phyloP scores from a whole-genome alignment of 2,797 vertebrate species.

The Onychomys leucogaster region DNA sequence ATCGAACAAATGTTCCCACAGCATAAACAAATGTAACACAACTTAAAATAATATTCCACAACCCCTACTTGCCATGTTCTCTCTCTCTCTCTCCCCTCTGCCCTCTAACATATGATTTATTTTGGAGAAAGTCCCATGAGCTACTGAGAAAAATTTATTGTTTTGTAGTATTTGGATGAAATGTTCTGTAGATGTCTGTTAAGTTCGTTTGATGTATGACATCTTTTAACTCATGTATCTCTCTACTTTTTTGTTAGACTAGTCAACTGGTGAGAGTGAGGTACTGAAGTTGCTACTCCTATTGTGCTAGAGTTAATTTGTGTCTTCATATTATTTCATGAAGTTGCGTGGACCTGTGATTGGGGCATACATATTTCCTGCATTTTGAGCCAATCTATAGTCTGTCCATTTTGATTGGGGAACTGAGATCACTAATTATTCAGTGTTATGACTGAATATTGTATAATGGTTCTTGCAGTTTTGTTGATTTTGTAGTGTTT shows the following conservation, averaged over 20 bases:
- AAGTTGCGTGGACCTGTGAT: not conserved
- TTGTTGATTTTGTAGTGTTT: not conserved
- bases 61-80: not conserved
- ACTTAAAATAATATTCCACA: too few species aligned
- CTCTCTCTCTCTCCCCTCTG: not conserved
- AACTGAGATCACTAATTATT: not conserved
- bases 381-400: not conserved
- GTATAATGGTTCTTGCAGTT: not conserved
- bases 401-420: not conserved
- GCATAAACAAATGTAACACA: too few species aligned
- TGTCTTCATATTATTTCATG: not conserved
- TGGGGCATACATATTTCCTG: not conserved
- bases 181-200: not conserved
- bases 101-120: not conserved
- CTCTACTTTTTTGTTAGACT: not conserved
- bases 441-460: not conserved
- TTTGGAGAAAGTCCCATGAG: not conserved
- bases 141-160: not conserved
- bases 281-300: not conserved
- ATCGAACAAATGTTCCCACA: too few species aligned
- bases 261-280: not conserved
- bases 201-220: not conserved
- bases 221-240: not conserved
- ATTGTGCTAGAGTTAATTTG: not conserved
- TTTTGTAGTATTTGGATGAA: not conserved